Conservation (phyloP, 37 sponge, comb jelly and placozoan species). For the Petrosia ficiformis region DNA sequence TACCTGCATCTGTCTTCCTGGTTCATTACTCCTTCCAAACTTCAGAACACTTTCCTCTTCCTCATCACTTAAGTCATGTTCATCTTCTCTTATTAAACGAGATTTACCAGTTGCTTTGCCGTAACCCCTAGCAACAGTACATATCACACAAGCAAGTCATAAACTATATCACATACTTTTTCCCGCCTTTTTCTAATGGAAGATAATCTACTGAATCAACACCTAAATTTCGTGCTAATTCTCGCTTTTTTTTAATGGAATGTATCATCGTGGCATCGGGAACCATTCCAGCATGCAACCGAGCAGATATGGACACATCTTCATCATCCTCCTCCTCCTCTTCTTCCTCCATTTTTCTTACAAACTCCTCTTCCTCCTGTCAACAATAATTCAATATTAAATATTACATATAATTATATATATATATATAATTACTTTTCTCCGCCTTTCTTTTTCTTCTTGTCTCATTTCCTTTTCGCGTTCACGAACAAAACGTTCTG, state of each 20-base stretch:
- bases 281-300: conserved; percentile 51
- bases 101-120: conserved; percentile 10
- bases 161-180: not conserved
- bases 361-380: not conserved
- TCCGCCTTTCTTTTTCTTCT: not conserved
- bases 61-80: conserved; percentile 47
- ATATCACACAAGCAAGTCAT: no score
- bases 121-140: no score
- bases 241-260: conserved; percentile 74
- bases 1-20: not conserved
- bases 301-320: not conserved
- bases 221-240: conserved; percentile 60
- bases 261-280: conserved; percentile 86
- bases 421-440: not conserved
- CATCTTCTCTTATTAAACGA: conserved; percentile 64
- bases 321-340: not conserved
- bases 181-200: conserved; percentile 19
- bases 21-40: not conserved
- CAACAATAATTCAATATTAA: not conserved
- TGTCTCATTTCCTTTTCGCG: conserved; percentile 26
- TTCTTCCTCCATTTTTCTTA: not conserved
- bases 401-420: not conserved
- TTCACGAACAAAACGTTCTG: conserved; percentile 15
- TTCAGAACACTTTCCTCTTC: not conserved
- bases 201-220: conserved; percentile 15